Evolutionary conservation across 2,113 vertebrate species (phyloP), one percentile per base, ranked within the genome.

Genomic region (Mungos mungo): DNA sequence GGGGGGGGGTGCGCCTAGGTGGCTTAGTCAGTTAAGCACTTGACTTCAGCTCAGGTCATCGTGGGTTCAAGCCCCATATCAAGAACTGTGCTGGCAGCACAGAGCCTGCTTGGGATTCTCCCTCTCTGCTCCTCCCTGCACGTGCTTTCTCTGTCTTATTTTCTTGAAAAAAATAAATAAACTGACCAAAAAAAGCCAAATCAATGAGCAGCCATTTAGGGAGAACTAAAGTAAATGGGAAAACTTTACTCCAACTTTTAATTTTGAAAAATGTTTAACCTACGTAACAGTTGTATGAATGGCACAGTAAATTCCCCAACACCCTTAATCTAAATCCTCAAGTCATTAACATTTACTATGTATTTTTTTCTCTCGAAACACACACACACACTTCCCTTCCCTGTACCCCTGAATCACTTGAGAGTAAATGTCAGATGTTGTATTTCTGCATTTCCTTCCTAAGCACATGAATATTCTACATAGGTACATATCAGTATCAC

Each of bases 401-500:
- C 41, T 60, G 52, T 18, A 47, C 57, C 33, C 65, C 38, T 9
- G 25, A 72, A 19, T 72, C 63, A 80, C 52, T 66, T 95, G 41
- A 90, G 33, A 41, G 4, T 89, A 82, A 41, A 74, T 83, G 27
- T 16, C 47, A 86, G 81, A 35, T 57, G n/a, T 7, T 54, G 25
- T 57, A 82, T 83, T 90, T 76, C 69, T 92, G 41, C 21, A 81
- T 81, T 87, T 65, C 74, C 81, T n/a, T 81, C 65, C 94, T 87
- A 45, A 92, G 54, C 52, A 92, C 65, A 72, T 72, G 21, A 80
- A 72, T 65, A 72, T 65, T 87, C 41, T 95, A 52, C 23, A 45
- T n/a, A 87, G n/a, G 65, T 86, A 65, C n/a, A 72, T 95, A 52
- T 77, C 41, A 72, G 80, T 63, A 63, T 72, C 89, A 92, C 21